A percentile compares a stretch with the other conserved stretches of the same genome.
Evolutionary conservation across 2,888 invertebrate species (phyloP).

Genomic region (Molorchus minor): DNA sequence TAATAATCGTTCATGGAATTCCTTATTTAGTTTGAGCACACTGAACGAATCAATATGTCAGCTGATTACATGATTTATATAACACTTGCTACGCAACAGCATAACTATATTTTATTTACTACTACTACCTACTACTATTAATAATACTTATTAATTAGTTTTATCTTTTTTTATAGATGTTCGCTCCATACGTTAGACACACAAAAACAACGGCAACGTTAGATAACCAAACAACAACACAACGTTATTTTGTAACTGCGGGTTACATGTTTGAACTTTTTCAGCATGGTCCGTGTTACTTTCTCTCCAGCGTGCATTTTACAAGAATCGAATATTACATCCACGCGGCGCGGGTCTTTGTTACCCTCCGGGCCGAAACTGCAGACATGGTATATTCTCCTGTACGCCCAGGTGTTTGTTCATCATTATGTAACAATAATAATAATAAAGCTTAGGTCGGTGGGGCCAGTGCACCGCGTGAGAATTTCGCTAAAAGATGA

Average conservation of each 20-base stretch:
- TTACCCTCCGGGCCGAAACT: not conserved
- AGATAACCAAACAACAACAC: slow-evolving; percentile 12
- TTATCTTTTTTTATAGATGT: not conserved
- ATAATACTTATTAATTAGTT: too few relatives aligned
- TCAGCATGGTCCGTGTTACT: slow-evolving; percentile 9
- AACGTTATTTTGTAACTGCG: slow-evolving; percentile 7
- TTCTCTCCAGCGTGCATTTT: slow-evolving; percentile 20
- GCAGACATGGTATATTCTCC: slow-evolving; percentile 9
- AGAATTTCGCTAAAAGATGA: not conserved
- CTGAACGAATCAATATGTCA: not conserved
- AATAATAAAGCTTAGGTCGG: not conserved
- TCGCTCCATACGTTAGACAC: not conserved
- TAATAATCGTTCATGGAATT: too few relatives aligned
- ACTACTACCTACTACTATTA: not conserved
- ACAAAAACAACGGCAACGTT: slow-evolving; percentile 1
- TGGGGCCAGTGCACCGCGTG: slow-evolving; percentile 1
- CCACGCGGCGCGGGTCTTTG: slow-evolving; percentile 1
- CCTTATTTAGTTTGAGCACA: not conserved
- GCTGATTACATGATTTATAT: slow-evolving; percentile 4
- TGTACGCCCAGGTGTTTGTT: not conserved
- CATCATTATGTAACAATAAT: too few relatives aligned
- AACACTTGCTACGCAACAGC: slow-evolving; percentile 1
- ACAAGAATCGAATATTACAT: not conserved
- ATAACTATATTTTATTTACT: slow-evolving; percentile 4
- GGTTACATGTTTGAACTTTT: not conserved